phyloP scores from a whole-genome alignment of 2,797 vertebrate species.

The Sorex maritimensis region DNA sequence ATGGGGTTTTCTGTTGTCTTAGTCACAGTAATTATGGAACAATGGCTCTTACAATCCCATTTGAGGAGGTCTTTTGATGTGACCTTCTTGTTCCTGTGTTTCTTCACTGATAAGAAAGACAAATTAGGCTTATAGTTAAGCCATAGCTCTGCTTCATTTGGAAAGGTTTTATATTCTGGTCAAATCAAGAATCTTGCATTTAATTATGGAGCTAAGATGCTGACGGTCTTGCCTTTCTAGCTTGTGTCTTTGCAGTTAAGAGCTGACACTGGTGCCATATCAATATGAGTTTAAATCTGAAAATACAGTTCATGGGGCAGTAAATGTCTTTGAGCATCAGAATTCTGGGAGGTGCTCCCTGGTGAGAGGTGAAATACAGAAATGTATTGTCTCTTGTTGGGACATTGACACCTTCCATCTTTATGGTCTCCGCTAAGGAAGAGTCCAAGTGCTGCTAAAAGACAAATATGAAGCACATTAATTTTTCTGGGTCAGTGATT shows the following conservation, averaged over 20 bases:
- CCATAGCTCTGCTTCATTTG: constrained; percentile 15
- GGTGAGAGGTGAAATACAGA: not conserved
- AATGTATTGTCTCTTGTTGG: not conserved
- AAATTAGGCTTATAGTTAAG: constrained; percentile 45
- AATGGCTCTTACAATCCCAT: constrained; percentile 58
- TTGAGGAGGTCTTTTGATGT: constrained; percentile 8
- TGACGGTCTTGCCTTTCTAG: not conserved
- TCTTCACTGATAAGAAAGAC: constrained; percentile 69
- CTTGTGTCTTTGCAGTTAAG: not conserved
- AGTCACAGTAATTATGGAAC: constrained; percentile 60
- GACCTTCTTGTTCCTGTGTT: constrained; percentile 67
- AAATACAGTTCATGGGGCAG: not conserved
- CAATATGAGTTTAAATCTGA: not conserved
- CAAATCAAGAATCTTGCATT: constrained; percentile 5
- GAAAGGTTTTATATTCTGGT: constrained; percentile 48
- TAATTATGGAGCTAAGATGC: constrained; percentile 37
- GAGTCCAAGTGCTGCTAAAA: not conserved
- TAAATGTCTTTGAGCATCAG: not conserved
- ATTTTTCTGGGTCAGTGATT: not conserved
- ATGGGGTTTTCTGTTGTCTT: constrained; percentile 8
- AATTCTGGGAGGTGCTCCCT: not conserved
- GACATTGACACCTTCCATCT: not conserved
- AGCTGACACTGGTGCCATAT: not conserved
- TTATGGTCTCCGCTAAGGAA: not conserved
- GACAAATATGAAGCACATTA: not conserved